These are phyloP conservation scores for Sus cebifrons DNA, from an alignment of 2,797 vertebrate genomes.

Conservation along the genomic window DNA sequence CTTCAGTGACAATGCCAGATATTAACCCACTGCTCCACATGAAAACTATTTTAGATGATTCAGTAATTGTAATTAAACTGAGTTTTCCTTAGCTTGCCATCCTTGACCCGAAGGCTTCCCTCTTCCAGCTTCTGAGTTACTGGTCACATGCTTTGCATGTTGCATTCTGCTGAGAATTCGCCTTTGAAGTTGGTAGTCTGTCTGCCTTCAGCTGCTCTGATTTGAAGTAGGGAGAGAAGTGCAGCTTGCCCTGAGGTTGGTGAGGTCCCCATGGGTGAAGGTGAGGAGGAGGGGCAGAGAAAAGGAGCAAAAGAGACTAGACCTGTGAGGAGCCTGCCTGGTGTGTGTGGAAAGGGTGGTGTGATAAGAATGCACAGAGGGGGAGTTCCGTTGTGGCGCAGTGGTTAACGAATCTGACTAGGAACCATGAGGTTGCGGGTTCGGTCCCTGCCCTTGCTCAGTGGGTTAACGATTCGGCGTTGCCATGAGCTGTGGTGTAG, in stretches of 20 bases:
- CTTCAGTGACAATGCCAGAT: too few species aligned
- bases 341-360: background rate
- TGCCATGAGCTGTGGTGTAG: too few species aligned
- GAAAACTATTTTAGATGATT: background rate
- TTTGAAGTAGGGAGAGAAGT: background rate
- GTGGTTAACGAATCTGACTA: too few species aligned
- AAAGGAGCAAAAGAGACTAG: background rate
- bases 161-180: background rate
- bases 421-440: too few species aligned
- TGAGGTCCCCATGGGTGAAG: background rate
- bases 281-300: background rate
- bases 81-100: background rate
- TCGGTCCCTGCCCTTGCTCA: too few species aligned
- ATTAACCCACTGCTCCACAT: too few species aligned
- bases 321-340: too few species aligned
- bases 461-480: too few species aligned
- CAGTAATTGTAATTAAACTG: background rate
- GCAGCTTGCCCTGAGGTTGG: background rate
- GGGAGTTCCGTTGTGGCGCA: accelerated
- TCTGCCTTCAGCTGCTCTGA: background rate
- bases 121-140: background rate
- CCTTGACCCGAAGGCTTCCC: background rate
- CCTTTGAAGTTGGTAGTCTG: background rate
- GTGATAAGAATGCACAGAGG: background rate
- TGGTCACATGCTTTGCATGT: background rate